These are phyloP conservation scores for Drosophila fungiperda DNA, from an alignment of 2,888 invertebrate species.

Conservation along the genomic window DNA sequence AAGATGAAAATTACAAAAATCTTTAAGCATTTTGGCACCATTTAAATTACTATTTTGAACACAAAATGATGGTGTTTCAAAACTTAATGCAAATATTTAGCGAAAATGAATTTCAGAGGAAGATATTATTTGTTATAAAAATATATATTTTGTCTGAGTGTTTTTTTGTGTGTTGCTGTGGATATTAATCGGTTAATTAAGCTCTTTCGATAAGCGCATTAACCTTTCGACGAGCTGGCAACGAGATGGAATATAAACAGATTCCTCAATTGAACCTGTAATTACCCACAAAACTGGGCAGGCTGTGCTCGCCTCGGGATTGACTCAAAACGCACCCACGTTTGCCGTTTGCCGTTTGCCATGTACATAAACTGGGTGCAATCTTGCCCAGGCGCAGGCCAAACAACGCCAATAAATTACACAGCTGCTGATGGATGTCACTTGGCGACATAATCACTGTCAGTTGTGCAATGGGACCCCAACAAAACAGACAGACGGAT, in stretches of 20 bases:
- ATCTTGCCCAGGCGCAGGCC: conserved; percentile 48
- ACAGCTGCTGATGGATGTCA: conserved; percentile 73
- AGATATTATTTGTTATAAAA: neutral
- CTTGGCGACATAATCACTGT: conserved; percentile 75
- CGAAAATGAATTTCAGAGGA: conserved; percentile 4
- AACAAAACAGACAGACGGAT: conserved; percentile 16
- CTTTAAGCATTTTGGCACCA: neutral
- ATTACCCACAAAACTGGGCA: conserved; percentile 41
- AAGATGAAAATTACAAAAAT: neutral
- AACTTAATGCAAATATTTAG: conserved; percentile 28
- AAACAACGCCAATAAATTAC: conserved; percentile 64
- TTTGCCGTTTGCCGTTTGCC: conserved; percentile 27
- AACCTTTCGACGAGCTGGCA: conserved; percentile 35
- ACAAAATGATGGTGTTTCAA: neutral
- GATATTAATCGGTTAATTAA: conserved; percentile 53
- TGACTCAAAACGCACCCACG: conserved; percentile 26
- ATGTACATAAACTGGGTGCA: conserved; percentile 55
- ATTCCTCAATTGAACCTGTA: conserved; percentile 35
- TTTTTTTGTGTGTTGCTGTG: conserved; percentile 1
- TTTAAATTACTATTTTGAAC: neutral
- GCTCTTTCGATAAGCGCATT: conserved; percentile 55
- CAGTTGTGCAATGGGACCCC: conserved; percentile 62
- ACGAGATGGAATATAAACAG: conserved; percentile 10
- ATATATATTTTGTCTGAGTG: neutral
- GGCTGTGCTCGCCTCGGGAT: neutral